Evolutionary conservation across 2,888 invertebrate genomes (phyloP), one percentile per base, ranked within the genome.

Genomic region (Drosophila anomalata): DNA sequence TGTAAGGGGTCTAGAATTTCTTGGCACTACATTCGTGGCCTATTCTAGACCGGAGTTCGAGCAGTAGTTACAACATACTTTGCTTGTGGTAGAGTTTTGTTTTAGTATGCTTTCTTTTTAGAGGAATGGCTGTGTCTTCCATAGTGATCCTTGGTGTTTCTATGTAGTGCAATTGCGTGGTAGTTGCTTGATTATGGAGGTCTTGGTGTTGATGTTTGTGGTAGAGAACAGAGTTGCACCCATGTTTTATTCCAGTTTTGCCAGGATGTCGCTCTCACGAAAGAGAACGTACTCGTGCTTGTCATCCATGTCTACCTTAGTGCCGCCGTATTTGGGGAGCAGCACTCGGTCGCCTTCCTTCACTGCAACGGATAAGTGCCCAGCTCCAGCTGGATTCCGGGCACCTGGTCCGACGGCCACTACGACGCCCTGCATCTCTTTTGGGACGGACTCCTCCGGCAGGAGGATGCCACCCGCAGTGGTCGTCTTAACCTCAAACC

Each of bases 251-350:
- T 96, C 95, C 79, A 97, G 93, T 92, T 98, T 99, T 59, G 98
- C 99, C 87, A 99, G 93, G 89, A 99, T 97, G 90, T 99, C 99
- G 60, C 96, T 93, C 92, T 99, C 99, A 90, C 97, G 94, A 94
- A 97, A 99, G 74, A 99, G 93, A 84, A 97, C 97, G 90, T 96
- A 97, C 91, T 99, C 99, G 89, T 96, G 95, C 85, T 97, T 96
- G 73, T 98, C 97, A 68, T 96, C 96, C 60, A 99, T 92, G 78
- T 95, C 94, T 39, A 99, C 96, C 93, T 99, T 99, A 72, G 98
- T 98, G 80, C 99, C 99, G 67, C 99, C 99, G 92, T 97, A 99
- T 92, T 99, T 99, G 0, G 99, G 99, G 52, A 99, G 93, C 47
- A 99, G 93, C 3, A 99, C 99, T 89, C 94, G 94, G 92, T 99